Evolutionary conservation across 1,140 invertebrate genomes (phyloP).

Genomic region (Ostrea edulis): DNA sequence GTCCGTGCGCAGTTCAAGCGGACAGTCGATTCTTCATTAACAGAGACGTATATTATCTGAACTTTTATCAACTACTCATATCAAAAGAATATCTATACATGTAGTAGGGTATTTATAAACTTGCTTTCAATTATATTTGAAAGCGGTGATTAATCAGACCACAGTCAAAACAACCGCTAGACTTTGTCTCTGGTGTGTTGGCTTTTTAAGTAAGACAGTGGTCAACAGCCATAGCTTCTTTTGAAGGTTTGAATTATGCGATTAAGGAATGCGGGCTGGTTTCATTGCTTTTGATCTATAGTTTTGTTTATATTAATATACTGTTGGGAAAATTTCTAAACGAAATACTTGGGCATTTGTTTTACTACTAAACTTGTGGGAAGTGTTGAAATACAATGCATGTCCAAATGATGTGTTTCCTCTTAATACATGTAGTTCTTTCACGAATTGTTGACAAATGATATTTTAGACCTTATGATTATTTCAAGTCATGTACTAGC

Average conservation of each 20-base stretch:
- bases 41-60: background rate
- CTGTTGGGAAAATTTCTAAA: background rate
- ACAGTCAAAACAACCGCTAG: background rate
- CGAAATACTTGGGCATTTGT: background rate
- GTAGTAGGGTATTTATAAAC: slow-evolving; percentile 8
- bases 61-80: slow-evolving; percentile 34
- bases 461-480: too few relatives aligned
- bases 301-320: background rate
- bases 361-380: too few relatives aligned
- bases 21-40: slow-evolving; percentile 16
- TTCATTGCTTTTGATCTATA: background rate
- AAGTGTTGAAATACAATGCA: too few relatives aligned
- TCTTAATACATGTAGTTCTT: too few relatives aligned
- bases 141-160: slow-evolving; percentile 15
- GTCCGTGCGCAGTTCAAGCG: background rate
- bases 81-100: slow-evolving; percentile 19
- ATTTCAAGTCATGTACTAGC: too few relatives aligned
- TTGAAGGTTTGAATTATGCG: background rate
- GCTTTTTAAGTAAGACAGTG: background rate
- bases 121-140: slow-evolving; percentile 20
- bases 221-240: background rate
- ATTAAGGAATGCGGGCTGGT: background rate
- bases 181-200: background rate
- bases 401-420: too few relatives aligned
- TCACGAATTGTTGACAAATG: too few relatives aligned